phyloP scores from a whole-genome alignment of 2,797 vertebrate species.

The Smutsia gigantea region DNA sequence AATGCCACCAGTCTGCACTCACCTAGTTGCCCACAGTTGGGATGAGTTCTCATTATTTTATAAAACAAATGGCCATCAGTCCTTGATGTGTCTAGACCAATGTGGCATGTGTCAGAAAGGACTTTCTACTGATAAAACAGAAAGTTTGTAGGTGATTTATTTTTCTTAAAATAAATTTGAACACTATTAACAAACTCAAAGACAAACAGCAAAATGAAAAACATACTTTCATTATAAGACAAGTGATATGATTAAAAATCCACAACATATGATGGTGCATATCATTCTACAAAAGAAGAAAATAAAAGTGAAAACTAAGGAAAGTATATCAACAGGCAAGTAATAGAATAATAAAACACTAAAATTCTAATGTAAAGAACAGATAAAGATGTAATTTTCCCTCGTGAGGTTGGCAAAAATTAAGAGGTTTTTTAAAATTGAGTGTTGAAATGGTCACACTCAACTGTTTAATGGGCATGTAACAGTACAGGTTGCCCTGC shows the following conservation, averaged over 20 bases:
- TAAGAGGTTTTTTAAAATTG: background rate
- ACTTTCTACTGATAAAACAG: background rate
- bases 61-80: background rate
- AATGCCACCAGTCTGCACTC: no score
- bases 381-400: background rate
- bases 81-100: background rate
- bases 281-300: background rate
- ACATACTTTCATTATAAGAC: background rate
- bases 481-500: no score
- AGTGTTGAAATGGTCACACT: background rate
- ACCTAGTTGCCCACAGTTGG: no score
- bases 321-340: background rate
- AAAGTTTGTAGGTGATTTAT: background rate
- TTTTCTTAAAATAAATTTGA: background rate
- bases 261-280: background rate
- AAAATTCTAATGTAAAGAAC: background rate
- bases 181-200: background rate
- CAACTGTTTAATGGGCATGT: no score
- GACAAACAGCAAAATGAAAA: background rate
- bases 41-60: background rate
- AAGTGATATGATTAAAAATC: background rate
- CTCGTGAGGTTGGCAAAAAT: background rate
- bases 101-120: background rate
- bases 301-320: background rate
- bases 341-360: background rate